Conservation (phyloP, 2,888 invertebrate species). For the Adelognathus sp. region DNA sequence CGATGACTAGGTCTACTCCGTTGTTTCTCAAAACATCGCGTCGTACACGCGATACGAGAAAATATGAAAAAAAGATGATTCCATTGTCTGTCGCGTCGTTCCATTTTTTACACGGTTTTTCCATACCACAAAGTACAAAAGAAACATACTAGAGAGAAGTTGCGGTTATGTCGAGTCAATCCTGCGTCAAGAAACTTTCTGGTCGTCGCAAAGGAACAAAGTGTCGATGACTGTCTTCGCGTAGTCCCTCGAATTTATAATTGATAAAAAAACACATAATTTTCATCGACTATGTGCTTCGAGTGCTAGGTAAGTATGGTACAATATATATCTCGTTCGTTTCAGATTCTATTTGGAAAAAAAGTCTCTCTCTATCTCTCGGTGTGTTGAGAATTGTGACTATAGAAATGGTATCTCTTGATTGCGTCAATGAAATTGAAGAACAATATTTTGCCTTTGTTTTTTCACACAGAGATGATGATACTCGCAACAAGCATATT, state of each 20-base stretch:
- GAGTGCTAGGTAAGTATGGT: constrained; percentile 67
- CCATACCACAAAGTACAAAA: neutral
- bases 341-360: constrained; percentile 20
- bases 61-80: no score
- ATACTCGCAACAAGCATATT: constrained; percentile 43
- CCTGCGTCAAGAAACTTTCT: neutral
- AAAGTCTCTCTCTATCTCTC: neutral
- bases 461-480: neutral
- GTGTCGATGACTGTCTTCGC: constrained; percentile 25
- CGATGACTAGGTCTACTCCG: neutral
- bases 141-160: neutral
- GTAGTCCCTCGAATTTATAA: constrained; percentile 7
- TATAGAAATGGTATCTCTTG: neutral
- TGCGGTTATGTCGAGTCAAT: neutral
- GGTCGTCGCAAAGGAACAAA: constrained; percentile 7
- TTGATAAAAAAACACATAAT: neutral
- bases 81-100: constrained; percentile 11
- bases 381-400: constrained; percentile 7
- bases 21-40: neutral
- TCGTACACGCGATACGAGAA: constrained; percentile 20
- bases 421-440: neutral
- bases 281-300: constrained; percentile 54
- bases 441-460: neutral
- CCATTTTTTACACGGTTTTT: constrained; percentile 1
- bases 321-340: constrained; percentile 53